A percentile compares a stretch with the other conserved stretches of the same genome.
These are phyloP conservation scores for Noctua pronuba DNA, from an alignment of 2,888 invertebrate species.

Conservation along the genomic window DNA sequence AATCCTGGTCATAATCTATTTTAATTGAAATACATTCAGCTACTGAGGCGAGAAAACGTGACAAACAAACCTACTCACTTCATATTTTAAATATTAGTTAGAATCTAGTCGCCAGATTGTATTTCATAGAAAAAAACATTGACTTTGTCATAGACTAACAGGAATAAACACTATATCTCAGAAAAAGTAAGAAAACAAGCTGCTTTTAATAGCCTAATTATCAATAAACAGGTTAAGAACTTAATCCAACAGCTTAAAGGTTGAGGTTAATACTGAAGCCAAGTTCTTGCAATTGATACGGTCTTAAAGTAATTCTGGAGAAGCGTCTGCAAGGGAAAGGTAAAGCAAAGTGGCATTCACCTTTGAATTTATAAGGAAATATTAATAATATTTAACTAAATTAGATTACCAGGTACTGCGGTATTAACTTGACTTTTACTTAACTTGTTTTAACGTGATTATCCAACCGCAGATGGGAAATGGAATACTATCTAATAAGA, in stretches of 20 bases:
- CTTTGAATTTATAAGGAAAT: background rate
- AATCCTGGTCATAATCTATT: too few relatives aligned
- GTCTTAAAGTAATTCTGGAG: constrained; percentile 15
- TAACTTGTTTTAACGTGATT: background rate
- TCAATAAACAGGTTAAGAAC: background rate
- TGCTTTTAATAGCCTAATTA: constrained; percentile 11
- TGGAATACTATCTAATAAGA: background rate
- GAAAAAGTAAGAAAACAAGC: background rate
- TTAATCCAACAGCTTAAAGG: constrained; percentile 11
- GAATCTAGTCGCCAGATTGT: background rate
- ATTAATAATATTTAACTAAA: background rate
- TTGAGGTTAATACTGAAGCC: constrained; percentile 12
- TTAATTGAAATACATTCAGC: background rate
- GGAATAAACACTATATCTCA: background rate
- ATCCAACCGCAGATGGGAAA: background rate
- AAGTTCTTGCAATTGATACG: constrained; percentile 15
- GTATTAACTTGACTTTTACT: background rate
- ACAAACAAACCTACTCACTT: background rate
- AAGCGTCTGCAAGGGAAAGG: constrained; percentile 10
- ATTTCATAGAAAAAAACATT: background rate
- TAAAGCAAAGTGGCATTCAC: background rate
- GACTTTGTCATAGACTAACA: background rate
- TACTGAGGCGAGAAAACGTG: background rate
- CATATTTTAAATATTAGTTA: background rate
- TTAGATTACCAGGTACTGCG: background rate